Base-by-base conservation (phyloP, 1,140 invertebrate species). In the Amphibalanus amphitrite region DNA sequence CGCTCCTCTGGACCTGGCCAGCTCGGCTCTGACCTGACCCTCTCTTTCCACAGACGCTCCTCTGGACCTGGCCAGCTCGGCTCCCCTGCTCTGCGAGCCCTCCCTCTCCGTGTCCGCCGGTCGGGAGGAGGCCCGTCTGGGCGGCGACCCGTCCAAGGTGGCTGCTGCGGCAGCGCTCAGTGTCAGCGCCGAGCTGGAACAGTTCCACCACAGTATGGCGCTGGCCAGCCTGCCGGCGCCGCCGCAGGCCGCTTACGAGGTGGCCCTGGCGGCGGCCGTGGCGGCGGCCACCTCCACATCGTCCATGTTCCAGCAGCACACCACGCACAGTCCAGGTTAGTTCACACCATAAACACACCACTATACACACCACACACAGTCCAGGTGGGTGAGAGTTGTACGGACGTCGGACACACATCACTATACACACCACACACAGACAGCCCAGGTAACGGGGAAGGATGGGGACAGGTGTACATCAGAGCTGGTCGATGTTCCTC, bases 271-370 rank as follows among this genome's bases (percentile, higher is more conserved):
- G 6, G 47, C 47, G 10, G 47, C 47, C 47, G 47, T 59, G 6
- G 47, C 47, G 10, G 47, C 47, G 10, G 47, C 47, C 47, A 59
- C 47, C 47, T 59, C 47, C 47, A 59, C 47, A 13, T 59, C 47
- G 47, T 59, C 47, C 47, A 59, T 59, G 47, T 59, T 59, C 47
- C 47, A 59, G 47, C 47, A 59, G 47, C 47, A 59, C 47, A 59
- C 47, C 47, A 59, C 47, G 6, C 47, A 59, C 47, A 59, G 47
- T 59, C 47, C 47, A 13, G 47, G 47, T 59, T 3, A 23, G 47
- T 38, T n/a, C n/a, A n/a, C n/a, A n/a, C n/a, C n/a, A n/a, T n/a
- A n/a, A n/a, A n/a, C n/a, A n/a, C n/a, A n/a, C n/a, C n/a, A n/a
- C n/a, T n/a, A n/a, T n/a, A n/a, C 47, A 59, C 47, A 59, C 47